Conservation (phyloP, 1,140 invertebrate genomes). For the Phenacoccus solenopsis region DNA sequence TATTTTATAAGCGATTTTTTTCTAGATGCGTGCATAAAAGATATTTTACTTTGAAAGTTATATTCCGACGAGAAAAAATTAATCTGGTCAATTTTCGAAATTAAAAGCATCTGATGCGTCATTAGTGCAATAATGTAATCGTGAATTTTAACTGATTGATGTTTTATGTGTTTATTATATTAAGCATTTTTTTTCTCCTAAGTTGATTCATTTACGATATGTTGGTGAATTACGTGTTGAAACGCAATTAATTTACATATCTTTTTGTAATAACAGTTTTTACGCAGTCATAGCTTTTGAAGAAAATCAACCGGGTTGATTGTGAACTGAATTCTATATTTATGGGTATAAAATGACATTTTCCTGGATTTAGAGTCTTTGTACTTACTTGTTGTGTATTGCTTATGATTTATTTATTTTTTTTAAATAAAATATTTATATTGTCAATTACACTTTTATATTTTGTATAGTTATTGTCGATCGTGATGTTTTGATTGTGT, state of each 20-base stretch:
- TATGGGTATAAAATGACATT: neutral
- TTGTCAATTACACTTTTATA: conserved; percentile 3
- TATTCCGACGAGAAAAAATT: too few relatives aligned
- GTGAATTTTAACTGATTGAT: neutral
- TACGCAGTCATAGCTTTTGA: neutral
- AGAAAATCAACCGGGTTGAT: too few relatives aligned
- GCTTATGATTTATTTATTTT: neutral
- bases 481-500: neutral
- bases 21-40: too few relatives aligned
- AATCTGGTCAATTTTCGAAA: too few relatives aligned
- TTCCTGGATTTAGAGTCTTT: neutral
- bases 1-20: too few relatives aligned
- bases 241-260: neutral
- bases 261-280: neutral
- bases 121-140: neutral
- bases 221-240: neutral
- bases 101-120: neutral
- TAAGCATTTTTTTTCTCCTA: too few relatives aligned
- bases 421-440: neutral
- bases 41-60: too few relatives aligned
- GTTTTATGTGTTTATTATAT: too few relatives aligned
- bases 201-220: too few relatives aligned
- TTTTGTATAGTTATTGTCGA: neutral
- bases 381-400: neutral
- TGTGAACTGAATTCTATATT: neutral